Percentiles rank a stretch among this genome's conserved stretches.
Evolutionary conservation across 2,888 invertebrate genomes (phyloP).

Genomic region (Dasysyrphus albostriatus): DNA sequence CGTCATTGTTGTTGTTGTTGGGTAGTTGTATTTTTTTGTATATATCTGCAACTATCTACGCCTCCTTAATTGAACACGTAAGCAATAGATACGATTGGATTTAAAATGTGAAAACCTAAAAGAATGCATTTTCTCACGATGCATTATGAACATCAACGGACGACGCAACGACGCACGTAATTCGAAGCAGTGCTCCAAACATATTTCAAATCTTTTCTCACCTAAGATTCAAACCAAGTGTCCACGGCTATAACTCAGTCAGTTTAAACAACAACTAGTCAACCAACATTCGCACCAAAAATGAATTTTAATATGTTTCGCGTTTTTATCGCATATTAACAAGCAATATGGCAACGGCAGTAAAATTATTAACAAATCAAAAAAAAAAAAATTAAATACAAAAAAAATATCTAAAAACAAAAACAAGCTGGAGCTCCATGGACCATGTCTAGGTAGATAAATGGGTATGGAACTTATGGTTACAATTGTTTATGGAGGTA

Average conservation of each 20-base stretch:
- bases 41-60: slow-evolving; percentile 22
- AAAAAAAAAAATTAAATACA: slow-evolving; percentile 18
- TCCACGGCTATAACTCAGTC: slow-evolving; percentile 23
- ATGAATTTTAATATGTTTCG: slow-evolving; percentile 54
- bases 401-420: slow-evolving; percentile 19
- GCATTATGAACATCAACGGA: slow-evolving; percentile 2
- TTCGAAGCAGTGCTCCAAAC: slow-evolving; percentile 54
- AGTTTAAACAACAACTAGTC: slow-evolving; percentile 10
- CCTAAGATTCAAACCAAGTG: slow-evolving; percentile 46
- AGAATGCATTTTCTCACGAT: slow-evolving; percentile 74
- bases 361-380: slow-evolving; percentile 69
- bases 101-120: slow-evolving; percentile 59
- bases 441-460: slow-evolving; percentile 56
- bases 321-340: slow-evolving; percentile 67
- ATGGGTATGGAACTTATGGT: slow-evolving; percentile 67
- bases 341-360: slow-evolving; percentile 70
- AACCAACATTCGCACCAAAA: slow-evolving; percentile 58
- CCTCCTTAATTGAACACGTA: slow-evolving; percentile 62
- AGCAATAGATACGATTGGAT: slow-evolving; percentile 18
- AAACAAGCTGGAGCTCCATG: slow-evolving; percentile 31
- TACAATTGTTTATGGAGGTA: slow-evolving; percentile 64
- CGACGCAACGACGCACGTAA: slow-evolving; percentile 3
- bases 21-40: neutral
- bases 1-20: neutral
- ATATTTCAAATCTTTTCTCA: slow-evolving; percentile 73